Conservation (phyloP, 2,888 invertebrate species). For the Pristionchus entomophagus region DNA sequence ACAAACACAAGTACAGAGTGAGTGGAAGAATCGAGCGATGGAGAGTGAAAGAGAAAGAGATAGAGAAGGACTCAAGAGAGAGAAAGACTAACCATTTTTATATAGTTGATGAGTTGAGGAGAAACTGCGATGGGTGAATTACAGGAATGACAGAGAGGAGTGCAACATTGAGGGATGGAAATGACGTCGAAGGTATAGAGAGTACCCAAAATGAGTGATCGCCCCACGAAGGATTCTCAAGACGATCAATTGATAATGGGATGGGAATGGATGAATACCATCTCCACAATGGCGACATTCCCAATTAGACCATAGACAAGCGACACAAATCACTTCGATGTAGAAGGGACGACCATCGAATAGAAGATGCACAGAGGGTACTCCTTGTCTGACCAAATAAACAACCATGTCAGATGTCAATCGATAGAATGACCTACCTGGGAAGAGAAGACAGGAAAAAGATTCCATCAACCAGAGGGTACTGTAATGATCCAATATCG, state of each 20-base stretch:
- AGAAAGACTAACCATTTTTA: conserved; percentile 54
- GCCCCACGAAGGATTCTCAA: conserved; percentile 87
- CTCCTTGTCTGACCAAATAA: conserved; percentile 9
- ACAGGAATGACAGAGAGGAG: conserved; percentile 57
- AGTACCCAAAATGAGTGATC: conserved; percentile 92
- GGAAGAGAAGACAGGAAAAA: conserved; percentile 96
- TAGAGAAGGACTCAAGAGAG: no score
- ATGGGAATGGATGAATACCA: neutral
- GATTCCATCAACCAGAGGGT: conserved; percentile 96
- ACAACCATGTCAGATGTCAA: conserved; percentile 81
- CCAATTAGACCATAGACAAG: conserved; percentile 64
- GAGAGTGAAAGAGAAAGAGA: neutral
- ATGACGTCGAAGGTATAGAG: conserved; percentile 99
- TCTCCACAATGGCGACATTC: conserved; percentile 57
- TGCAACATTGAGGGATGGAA: conserved; percentile 87
- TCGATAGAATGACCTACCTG: conserved; percentile 80
- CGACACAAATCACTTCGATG: conserved; percentile 54
- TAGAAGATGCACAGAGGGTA: conserved; percentile 42
- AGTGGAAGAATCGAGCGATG: conserved; percentile 15
- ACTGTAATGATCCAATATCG: no score
- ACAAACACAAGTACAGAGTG: conserved; percentile 39
- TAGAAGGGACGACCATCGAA: conserved; percentile 56
- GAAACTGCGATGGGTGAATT: conserved; percentile 56
- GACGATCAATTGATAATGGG: no score
- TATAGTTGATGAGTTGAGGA: conserved; percentile 56